Percentiles rank a stretch among this genome's conserved stretches.
Evolutionary conservation across 2,113 vertebrate species (phyloP).

Genomic region (Dipodomys spectabilis): DNA sequence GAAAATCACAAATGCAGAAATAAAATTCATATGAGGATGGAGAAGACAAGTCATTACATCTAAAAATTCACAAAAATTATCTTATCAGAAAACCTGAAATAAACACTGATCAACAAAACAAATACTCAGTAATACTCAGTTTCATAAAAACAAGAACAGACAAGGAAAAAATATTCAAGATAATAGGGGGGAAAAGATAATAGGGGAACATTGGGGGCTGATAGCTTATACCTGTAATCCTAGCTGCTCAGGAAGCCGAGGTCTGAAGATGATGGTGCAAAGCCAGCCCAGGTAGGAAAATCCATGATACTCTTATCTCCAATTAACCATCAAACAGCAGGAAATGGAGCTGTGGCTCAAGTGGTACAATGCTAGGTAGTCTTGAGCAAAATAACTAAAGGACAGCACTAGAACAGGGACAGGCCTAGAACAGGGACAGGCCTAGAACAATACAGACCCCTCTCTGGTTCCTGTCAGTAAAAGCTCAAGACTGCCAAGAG

Average conservation of each 20-base stretch:
- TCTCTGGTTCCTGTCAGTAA: not conserved
- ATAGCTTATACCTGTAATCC: too few species aligned
- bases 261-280: too few species aligned
- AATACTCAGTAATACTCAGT: not conserved
- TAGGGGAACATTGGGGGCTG: too few species aligned
- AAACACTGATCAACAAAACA: conserved; percentile 2
- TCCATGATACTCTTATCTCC: too few species aligned
- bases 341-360: too few species aligned
- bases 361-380: too few species aligned
- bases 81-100: not conserved
- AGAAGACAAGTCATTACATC: not conserved
- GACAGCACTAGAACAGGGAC: too few species aligned
- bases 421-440: not conserved
- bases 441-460: not conserved
- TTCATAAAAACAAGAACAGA: not conserved
- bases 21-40: not conserved
- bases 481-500: not conserved
- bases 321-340: too few species aligned
- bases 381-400: too few species aligned
- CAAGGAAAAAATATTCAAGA: not conserved
- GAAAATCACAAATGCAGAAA: conserved; percentile 38
- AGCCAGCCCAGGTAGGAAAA: too few species aligned
- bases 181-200: too few species aligned
- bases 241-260: too few species aligned
- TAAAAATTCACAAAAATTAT: not conserved